Evolutionary conservation across 1,140 invertebrate genomes (phyloP), one percentile per base, ranked within the genome.

Genomic region (Anthonomus grandis): DNA sequence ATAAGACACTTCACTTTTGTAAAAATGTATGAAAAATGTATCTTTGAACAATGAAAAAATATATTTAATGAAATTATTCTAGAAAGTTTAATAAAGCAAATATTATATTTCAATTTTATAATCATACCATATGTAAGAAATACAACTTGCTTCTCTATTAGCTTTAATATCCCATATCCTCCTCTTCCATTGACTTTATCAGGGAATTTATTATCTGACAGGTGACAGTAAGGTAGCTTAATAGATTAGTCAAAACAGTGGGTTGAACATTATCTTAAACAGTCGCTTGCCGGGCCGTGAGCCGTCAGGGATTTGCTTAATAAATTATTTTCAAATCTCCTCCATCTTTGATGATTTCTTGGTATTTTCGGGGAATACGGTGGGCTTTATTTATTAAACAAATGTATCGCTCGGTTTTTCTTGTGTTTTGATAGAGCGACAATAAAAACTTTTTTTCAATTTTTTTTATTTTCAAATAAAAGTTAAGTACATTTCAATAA

Each of bases 161-260:
- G 10, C 4, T 23, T 50, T 23, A 8, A 50, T 37, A 15, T 12
- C 4, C 48, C 18, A 50, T 34, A 15, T 8, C 21, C 15, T 8
- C 18, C 10, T 18, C n/a, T n/a, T 52, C 42, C 9, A 27, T 24
- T 18, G 12, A 23, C 37, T 42, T 52, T 25, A 36, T 49, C 47
- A 22, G 2, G 13, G 10, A 41, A 39, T 50, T 50, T 50, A 50
- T 50, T 37, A 52, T 23, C 13, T 52, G 37, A 52, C 49, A 52
- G 49, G 49, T 52, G 49, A 52, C 49, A 52, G 49, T 22, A 23
- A 52, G 27, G 23, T 39, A 12, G 49, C 49, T 52, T 52, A 52
- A 52, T 52, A 52, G 49, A 52, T 52, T 52, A 52, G 37, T 42
- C 49, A 52, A 52, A 52, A 52, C 49, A 42, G 37, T 52, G 49